These are phyloP conservation scores for Bellardia pandia DNA, from an alignment of 2,888 invertebrate genomes.

Conservation along the genomic window DNA sequence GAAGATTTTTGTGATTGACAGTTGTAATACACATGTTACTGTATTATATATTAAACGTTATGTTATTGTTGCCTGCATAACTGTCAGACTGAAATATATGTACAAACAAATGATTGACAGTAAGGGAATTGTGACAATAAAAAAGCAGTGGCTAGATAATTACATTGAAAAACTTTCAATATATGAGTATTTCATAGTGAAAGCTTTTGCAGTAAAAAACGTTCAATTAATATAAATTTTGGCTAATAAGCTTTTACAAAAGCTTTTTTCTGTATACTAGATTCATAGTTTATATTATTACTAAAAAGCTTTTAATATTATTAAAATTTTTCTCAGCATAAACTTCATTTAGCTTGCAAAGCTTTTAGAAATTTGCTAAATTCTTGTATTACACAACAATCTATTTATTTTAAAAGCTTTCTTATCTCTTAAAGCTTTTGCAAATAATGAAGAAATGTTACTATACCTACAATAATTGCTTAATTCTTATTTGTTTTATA, in stretches of 20 bases:
- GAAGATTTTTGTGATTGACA: slow-evolving; percentile 49
- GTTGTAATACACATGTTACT: slow-evolving; percentile 66
- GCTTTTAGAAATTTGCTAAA: background rate
- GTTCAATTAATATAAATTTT: too few species aligned
- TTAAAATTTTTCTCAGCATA: background rate
- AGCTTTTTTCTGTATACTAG: background rate
- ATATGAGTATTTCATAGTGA: background rate
- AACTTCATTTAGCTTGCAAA: background rate
- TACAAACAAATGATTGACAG: slow-evolving; percentile 5
- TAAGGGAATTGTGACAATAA: background rate
- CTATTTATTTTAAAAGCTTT: background rate
- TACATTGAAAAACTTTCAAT: background rate
- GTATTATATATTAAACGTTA: slow-evolving; percentile 45
- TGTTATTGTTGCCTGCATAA: slow-evolving; percentile 22
- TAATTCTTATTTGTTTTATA: too few species aligned
- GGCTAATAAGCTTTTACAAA: background rate
- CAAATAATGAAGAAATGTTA: background rate
- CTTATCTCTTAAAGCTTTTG: background rate
- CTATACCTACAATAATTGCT: too few species aligned
- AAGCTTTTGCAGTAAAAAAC: background rate
- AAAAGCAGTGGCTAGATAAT: background rate
- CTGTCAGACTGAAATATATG: background rate
- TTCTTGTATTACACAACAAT: too few species aligned
- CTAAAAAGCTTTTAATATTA: too few species aligned
- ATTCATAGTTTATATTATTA: too few species aligned